Evolutionary conservation across 2,888 invertebrate genomes (phyloP).

Genomic region (Rhagonycha fulva): DNA sequence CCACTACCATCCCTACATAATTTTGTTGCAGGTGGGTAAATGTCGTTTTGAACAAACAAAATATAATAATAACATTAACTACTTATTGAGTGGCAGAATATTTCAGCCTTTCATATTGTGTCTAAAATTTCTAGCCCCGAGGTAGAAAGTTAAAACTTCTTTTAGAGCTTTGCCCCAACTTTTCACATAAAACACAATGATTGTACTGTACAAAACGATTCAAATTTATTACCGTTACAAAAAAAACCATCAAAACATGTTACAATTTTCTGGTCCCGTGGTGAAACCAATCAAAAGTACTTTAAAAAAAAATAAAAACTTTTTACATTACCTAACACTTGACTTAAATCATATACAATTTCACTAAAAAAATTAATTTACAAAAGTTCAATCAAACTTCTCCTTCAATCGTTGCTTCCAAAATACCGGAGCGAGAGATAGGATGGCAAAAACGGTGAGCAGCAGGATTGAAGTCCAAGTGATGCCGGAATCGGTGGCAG

Average conservation of each 20-base stretch:
- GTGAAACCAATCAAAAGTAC: neutral
- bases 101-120: too few relatives aligned
- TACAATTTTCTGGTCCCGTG: neutral
- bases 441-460: slow-evolving; percentile 75
- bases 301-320: neutral
- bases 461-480: slow-evolving; percentile 85
- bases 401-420: slow-evolving; percentile 78
- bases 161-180: too few relatives aligned
- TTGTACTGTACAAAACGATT: neutral
- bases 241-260: neutral
- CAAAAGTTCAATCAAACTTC: slow-evolving; percentile 68
- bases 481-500: slow-evolving; percentile 85
- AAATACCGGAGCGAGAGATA: slow-evolving; percentile 87
- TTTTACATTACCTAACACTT: neutral
- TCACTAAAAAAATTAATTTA: slow-evolving; percentile 37
- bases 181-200: neutral
- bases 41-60: too few relatives aligned
- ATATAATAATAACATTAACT: too few relatives aligned
- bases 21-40: too few relatives aligned
- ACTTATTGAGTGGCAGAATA: too few relatives aligned
- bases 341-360: neutral
- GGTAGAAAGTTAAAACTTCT: too few relatives aligned
- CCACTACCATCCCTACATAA: too few relatives aligned
- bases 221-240: neutral
- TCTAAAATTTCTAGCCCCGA: too few relatives aligned